A percentile compares a stretch with the other conserved stretches of the same genome.
These are phyloP conservation scores for Carlito syrichta DNA, from an alignment of 2,113 vertebrate species.

Conservation along the genomic window DNA sequence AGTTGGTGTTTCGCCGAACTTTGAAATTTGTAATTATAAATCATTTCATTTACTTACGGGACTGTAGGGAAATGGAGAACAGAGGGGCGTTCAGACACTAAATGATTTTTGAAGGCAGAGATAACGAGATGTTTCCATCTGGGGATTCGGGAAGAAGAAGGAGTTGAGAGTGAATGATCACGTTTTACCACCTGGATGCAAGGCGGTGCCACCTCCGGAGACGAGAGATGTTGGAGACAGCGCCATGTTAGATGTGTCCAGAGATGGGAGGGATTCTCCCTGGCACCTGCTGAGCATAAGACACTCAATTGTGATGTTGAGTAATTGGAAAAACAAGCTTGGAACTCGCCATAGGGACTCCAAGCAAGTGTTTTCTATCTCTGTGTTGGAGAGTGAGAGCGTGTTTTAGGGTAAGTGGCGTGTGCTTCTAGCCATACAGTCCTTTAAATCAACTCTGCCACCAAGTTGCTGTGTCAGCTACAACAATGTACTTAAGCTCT, in stretches of 20 bases:
- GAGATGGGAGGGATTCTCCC: neutral
- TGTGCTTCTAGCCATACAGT: neutral
- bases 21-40: neutral
- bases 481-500: neutral
- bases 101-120: neutral
- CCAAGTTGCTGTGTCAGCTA: neutral
- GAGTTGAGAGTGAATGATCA: neutral
- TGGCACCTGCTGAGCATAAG: neutral
- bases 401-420: neutral
- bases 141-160: neutral
- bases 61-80: neutral
- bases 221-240: neutral
- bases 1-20: neutral
- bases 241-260: fast-evolving
- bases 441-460: neutral
- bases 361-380: neutral
- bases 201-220: neutral
- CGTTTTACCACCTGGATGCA: neutral
- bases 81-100: neutral
- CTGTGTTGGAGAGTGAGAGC: too few relatives aligned
- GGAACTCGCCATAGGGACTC: neutral
- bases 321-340: neutral
- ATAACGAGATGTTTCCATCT: neutral
- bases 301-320: neutral
- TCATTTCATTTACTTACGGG: neutral